These are phyloP conservation scores for Toxotes jaculatrix DNA, from an alignment of 2,113 vertebrate genomes.

Conservation along the genomic window DNA sequence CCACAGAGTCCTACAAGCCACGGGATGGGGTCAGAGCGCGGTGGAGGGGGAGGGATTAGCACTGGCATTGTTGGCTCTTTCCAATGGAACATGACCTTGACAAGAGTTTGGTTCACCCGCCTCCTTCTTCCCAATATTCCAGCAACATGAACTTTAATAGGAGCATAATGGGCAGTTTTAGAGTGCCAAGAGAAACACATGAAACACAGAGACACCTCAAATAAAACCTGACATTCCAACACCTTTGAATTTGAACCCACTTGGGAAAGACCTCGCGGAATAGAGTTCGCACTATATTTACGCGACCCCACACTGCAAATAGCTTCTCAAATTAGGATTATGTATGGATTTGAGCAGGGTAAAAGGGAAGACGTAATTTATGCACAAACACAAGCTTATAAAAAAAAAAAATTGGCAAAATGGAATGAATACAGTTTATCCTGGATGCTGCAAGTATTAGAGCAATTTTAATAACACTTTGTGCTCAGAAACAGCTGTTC, in stretches of 20 bases:
- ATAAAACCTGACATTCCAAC: slow-evolving; percentile 72
- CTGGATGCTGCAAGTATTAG: slow-evolving; percentile 44
- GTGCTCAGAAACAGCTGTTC: slow-evolving; percentile 62
- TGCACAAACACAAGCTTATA: slow-evolving; percentile 36
- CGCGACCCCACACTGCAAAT: slow-evolving; percentile 20
- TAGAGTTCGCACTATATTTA: slow-evolving; percentile 34
- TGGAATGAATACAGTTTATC: slow-evolving; percentile 63
- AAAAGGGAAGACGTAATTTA: slow-evolving; percentile 46
- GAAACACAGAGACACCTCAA: slow-evolving; percentile 63
- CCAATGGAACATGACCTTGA: slow-evolving; percentile 86
- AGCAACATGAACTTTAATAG: slow-evolving; percentile 81
- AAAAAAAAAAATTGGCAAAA: slow-evolving; percentile 33
- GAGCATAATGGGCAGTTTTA: slow-evolving; percentile 76
- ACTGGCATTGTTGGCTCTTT: slow-evolving; percentile 81
- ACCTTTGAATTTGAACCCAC: slow-evolving; percentile 58
- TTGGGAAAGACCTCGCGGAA: slow-evolving; percentile 32
- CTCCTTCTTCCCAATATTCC: slow-evolving; percentile 67
- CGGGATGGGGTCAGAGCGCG: slow-evolving; percentile 80
- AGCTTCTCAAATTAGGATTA: slow-evolving; percentile 52
- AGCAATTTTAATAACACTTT: slow-evolving; percentile 50
- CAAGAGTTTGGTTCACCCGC: slow-evolving; percentile 77
- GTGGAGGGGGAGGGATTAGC: slow-evolving; percentile 83
- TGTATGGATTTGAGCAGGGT: slow-evolving; percentile 32
- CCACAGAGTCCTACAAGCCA: slow-evolving; percentile 74
- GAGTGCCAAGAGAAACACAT: slow-evolving; percentile 72